A percentile compares a stretch with the other conserved stretches of the same genome.
Evolutionary conservation across 2,113 vertebrate genomes (phyloP).

Genomic region (Upupa epops): DNA sequence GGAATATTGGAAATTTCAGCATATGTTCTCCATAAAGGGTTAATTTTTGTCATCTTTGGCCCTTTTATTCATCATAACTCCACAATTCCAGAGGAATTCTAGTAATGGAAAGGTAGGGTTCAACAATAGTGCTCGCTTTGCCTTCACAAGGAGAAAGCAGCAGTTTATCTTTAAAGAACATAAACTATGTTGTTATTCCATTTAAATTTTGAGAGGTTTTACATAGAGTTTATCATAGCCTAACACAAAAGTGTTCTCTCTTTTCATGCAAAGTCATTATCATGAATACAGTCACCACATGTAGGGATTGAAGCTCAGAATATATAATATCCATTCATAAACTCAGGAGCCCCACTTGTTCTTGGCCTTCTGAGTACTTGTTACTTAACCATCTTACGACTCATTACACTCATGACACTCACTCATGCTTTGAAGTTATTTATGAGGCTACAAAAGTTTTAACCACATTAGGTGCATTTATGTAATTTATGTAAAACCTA

Average conservation of each 20-base stretch:
- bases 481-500: not conserved
- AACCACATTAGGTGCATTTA: not conserved
- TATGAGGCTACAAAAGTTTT: not conserved
- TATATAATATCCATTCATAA: not conserved
- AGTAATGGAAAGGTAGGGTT: not conserved
- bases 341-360: not conserved
- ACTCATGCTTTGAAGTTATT: not conserved
- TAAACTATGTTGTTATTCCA: not conserved
- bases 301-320: not conserved
- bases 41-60: not conserved
- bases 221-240: not conserved
- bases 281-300: not conserved
- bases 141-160: not conserved
- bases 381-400: not conserved
- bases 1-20: not conserved
- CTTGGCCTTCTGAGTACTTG: not conserved
- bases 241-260: not conserved
- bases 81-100: not conserved
- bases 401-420: accelerated
- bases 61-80: not conserved
- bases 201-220: not conserved
- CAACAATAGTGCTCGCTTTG: not conserved
- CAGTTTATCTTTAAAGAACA: not conserved
- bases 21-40: not conserved
- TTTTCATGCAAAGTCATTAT: not conserved